Percentiles rank a stretch among this genome's conserved stretches.
phyloP scores from a whole-genome alignment of 1,140 invertebrate species.

The Zaprionus inermis region DNA sequence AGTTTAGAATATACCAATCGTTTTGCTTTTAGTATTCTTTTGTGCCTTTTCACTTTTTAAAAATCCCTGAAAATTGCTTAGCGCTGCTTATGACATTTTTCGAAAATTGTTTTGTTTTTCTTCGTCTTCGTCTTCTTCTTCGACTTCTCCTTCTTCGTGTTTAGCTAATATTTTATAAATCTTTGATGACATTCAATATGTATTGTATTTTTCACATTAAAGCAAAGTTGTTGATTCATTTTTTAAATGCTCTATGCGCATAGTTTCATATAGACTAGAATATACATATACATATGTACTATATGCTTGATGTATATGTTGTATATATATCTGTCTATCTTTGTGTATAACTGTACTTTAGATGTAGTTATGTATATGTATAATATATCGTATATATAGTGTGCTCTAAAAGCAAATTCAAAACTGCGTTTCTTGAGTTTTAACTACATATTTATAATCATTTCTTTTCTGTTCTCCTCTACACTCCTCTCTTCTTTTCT shows the following conservation, averaged over 20 bases:
- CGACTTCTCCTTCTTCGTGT: not conserved
- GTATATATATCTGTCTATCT: constrained; percentile 7
- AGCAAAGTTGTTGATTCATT: constrained; percentile 40
- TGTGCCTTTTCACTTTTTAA: constrained; percentile 53
- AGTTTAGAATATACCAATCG: constrained; percentile 28
- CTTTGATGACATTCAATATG: constrained; percentile 45
- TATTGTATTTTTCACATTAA: constrained; percentile 59
- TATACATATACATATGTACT: constrained; percentile 17
- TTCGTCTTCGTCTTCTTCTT: not conserved
- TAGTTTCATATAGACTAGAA: constrained; percentile 19
- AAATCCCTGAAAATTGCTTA: constrained; percentile 74
- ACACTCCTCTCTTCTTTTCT: constrained; percentile 17
- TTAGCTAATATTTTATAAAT: constrained; percentile 24
- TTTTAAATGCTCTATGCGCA: constrained; percentile 43
- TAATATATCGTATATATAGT: constrained; percentile 17
- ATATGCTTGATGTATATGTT: not conserved
- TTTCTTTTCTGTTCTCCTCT: constrained; percentile 15
- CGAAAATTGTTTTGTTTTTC: constrained; percentile 21
- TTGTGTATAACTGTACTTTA: constrained; percentile 10
- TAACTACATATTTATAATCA: constrained; percentile 30
- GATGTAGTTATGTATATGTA: constrained; percentile 24
- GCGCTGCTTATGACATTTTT: constrained; percentile 33
- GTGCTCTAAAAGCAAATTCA: constrained; percentile 66
- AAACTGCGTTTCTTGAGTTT: constrained; percentile 48
- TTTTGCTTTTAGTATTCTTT: constrained; percentile 18